phyloP scores from a whole-genome alignment of 2,113 vertebrate genomes.

The Eretmochelys imbricata region DNA sequence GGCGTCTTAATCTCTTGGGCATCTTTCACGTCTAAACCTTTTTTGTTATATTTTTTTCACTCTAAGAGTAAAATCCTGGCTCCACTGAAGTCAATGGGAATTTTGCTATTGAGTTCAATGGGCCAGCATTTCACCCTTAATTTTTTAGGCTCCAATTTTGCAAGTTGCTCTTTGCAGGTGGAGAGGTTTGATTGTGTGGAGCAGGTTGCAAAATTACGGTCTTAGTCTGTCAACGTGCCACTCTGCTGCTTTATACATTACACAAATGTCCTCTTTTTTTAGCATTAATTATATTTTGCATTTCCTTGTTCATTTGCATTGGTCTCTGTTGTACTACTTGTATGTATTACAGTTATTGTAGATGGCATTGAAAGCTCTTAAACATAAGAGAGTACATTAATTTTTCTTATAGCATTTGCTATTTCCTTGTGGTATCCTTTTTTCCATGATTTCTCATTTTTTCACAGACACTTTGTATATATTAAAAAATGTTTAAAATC shows the following conservation, averaged over 20 bases:
- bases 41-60: background rate
- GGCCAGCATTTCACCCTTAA: background rate
- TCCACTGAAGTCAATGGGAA: background rate
- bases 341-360: background rate
- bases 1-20: background rate
- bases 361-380: background rate
- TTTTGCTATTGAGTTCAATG: background rate
- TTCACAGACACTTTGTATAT: background rate
- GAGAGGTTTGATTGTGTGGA: background rate
- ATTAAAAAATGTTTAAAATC: background rate
- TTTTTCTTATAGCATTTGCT: background rate
- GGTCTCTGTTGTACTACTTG: background rate
- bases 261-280: background rate
- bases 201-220: background rate
- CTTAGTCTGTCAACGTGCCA: background rate
- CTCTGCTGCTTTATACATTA: background rate
- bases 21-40: background rate
- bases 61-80: background rate
- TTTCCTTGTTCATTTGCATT: background rate
- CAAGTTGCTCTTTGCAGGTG: background rate
- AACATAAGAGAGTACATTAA: background rate
- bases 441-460: background rate
- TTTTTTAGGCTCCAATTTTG: background rate
- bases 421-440: background rate
- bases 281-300: background rate